Evolutionary conservation across 2,797 vertebrate species (phyloP).

Genomic region (Oryzias dopingdopingensis): DNA sequence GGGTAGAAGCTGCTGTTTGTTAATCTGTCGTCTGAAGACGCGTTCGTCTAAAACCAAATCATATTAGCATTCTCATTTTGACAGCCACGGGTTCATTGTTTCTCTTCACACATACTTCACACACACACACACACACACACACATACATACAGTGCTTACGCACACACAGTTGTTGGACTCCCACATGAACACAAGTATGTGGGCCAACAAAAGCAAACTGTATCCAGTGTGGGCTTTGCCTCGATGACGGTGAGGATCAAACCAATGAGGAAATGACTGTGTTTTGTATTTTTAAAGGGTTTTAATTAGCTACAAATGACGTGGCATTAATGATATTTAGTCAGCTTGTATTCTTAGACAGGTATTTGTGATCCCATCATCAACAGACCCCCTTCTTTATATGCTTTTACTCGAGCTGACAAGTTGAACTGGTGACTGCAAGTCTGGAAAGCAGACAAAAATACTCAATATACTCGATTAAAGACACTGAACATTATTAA

Average conservation of each 20-base stretch:
- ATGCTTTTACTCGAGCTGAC: no score
- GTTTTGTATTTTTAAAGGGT: constrained; percentile 1
- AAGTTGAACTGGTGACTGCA: no score
- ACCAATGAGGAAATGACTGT: constrained; percentile 24
- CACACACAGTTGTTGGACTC: constrained; percentile 39
- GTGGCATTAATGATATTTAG: no score
- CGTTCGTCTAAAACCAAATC: constrained; percentile 35
- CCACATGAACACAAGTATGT: constrained; percentile 54
- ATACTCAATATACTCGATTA: no score
- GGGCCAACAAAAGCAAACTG: constrained; percentile 51
- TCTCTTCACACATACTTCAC: constrained; percentile 33
- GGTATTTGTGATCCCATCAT: no score
- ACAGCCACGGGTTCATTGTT: constrained; percentile 45
- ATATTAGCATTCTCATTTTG: constrained; percentile 37
- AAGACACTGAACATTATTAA: no score
- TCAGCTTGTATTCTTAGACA: no score
- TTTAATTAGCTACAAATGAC: no score
- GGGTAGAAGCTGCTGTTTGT: constrained; percentile 15
- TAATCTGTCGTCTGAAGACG: constrained; percentile 20
- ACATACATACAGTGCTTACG: constrained; percentile 19
- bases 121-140: constrained; percentile 31
- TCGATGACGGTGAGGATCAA: constrained; percentile 40
- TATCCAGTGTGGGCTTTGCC: constrained; percentile 58
- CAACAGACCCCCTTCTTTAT: no score
- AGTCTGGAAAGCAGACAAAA: no score